phyloP scores from a whole-genome alignment of 2,113 vertebrate species.

The Cynocephalus volans region DNA sequence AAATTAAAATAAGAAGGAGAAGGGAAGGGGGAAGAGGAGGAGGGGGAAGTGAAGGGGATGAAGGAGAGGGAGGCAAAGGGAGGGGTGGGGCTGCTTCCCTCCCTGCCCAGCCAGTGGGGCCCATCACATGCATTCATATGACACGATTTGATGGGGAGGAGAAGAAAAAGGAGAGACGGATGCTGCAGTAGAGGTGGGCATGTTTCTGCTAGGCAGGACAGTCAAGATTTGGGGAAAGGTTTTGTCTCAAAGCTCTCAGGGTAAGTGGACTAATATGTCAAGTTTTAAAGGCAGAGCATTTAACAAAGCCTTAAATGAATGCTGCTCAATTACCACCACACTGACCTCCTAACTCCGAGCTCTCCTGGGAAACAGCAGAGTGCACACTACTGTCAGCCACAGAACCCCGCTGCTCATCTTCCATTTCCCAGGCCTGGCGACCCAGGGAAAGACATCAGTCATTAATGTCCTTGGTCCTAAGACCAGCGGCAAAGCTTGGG shows the following conservation, averaged over 20 bases:
- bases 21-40: neutral
- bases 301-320: neutral
- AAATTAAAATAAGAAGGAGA: neutral
- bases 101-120: neutral
- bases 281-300: neutral
- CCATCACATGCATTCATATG: neutral
- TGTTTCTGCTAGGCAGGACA: neutral
- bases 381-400: neutral
- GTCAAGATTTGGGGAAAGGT: neutral
- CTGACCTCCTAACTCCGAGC: neutral
- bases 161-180: neutral
- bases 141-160: neutral
- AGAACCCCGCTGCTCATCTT: neutral
- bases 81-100: neutral
- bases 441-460: neutral
- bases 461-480: neutral
- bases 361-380: neutral
- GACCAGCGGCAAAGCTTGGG: neutral
- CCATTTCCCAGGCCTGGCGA: neutral
- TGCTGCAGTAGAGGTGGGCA: neutral
- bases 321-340: neutral
- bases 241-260: neutral
- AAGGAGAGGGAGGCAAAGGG: rapidly evolving
- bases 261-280: neutral
- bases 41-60: neutral